Conservation (phyloP, 2,888 invertebrate genomes). For the Melikaiella ostensackeni region DNA sequence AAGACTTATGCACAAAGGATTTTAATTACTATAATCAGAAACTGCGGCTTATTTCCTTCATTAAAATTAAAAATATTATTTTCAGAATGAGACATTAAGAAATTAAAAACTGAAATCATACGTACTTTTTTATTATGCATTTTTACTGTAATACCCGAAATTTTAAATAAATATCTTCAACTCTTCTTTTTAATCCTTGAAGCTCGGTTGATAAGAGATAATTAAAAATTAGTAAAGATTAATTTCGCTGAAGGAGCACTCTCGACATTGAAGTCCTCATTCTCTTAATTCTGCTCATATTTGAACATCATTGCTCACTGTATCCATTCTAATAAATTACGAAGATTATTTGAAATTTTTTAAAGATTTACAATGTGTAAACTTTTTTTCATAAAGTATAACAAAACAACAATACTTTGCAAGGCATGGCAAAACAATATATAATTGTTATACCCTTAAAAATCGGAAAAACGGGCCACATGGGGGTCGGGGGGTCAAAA, state of each 20-base stretch:
- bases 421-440: no score
- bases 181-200: no score
- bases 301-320: neutral
- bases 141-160: no score
- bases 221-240: neutral
- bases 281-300: neutral
- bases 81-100: neutral
- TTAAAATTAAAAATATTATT: neutral
- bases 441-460: no score
- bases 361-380: neutral
- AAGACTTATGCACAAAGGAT: neutral
- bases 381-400: no score
- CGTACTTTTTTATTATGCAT: no score
- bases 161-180: no score
- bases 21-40: neutral
- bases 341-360: neutral
- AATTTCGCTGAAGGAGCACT: neutral
- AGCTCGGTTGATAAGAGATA: neutral
- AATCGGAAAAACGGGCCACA: no score
- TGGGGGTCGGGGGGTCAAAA: no score
- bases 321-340: neutral
- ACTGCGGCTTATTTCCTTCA: neutral
- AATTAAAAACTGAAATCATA: no score
- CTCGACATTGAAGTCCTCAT: neutral
- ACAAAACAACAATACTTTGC: no score